These are phyloP conservation scores for Phrynocephalus versicolor DNA, from an alignment of 2,113 vertebrate genomes.

Conservation along the genomic window DNA sequence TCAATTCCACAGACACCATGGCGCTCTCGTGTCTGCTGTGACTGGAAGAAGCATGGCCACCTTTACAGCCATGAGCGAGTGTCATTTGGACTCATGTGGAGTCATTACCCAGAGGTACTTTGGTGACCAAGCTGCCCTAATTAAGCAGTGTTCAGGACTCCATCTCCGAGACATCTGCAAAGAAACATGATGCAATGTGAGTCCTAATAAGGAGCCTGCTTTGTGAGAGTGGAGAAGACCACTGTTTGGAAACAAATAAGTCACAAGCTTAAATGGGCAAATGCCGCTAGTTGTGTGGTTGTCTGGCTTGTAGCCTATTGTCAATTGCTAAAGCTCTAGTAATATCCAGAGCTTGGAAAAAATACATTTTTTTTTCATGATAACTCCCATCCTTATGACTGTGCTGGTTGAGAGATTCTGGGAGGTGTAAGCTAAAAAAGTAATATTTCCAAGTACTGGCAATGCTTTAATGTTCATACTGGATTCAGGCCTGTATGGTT, in stretches of 20 bases:
- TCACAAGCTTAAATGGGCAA: background rate
- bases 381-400: no score
- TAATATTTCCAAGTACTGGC: no score
- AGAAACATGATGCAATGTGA: background rate
- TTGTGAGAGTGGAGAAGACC: no score
- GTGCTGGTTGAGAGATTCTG: no score
- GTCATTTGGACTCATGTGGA: background rate
- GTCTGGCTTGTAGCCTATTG: background rate
- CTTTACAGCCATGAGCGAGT: background rate
- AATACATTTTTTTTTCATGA: no score
- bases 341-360: no score
- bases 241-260: background rate
- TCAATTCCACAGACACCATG: background rate
- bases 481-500: background rate
- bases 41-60: background rate
- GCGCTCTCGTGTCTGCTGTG: background rate
- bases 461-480: background rate
- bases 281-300: background rate
- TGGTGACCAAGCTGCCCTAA: background rate
- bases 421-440: no score
- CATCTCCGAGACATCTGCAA: background rate
- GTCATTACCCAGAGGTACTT: background rate
- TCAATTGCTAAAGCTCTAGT: background rate
- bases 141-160: background rate
- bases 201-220: background rate